These are phyloP conservation scores for Agrotis ipsilon DNA, from an alignment of 2,888 invertebrate species.

Conservation along the genomic window DNA sequence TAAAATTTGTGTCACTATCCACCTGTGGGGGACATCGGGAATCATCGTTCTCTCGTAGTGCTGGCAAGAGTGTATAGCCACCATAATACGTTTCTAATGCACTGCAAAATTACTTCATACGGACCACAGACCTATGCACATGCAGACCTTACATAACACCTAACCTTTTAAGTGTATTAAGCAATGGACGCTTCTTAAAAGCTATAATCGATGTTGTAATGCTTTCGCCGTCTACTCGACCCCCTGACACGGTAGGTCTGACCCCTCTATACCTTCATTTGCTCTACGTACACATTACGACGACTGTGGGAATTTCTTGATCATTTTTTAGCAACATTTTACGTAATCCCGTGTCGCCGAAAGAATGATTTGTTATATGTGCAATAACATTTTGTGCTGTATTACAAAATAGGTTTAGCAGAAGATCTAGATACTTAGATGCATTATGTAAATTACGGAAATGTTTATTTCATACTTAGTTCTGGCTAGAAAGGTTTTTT, in stretches of 20 bases:
- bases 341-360: conserved; percentile 40
- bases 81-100: conserved; percentile 18
- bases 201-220: conserved; percentile 71
- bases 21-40: too few relatives aligned
- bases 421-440: conserved; percentile 53
- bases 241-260: conserved; percentile 63
- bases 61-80: too few relatives aligned
- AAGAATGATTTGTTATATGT: conserved; percentile 44
- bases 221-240: conserved; percentile 70
- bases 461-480: conserved; percentile 40
- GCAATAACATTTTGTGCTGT: conserved; percentile 19
- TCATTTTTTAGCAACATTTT: conserved; percentile 55
- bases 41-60: too few relatives aligned
- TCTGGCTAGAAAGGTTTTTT: conserved; percentile 35
- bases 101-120: conserved; percentile 58
- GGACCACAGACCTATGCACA: conserved; percentile 63
- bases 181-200: conserved; percentile 70
- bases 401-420: conserved; percentile 52
- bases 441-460: conserved; percentile 54
- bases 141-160: conserved; percentile 68
- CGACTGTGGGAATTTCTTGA: conserved; percentile 53
- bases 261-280: conserved; percentile 65
- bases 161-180: conserved; percentile 69
- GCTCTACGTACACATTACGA: conserved; percentile 60
- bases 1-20: too few relatives aligned